A percentile compares a stretch with the other conserved stretches of the same genome.
phyloP scores from a whole-genome alignment of 2,113 vertebrate genomes.

The Excalfactoria chinensis region DNA sequence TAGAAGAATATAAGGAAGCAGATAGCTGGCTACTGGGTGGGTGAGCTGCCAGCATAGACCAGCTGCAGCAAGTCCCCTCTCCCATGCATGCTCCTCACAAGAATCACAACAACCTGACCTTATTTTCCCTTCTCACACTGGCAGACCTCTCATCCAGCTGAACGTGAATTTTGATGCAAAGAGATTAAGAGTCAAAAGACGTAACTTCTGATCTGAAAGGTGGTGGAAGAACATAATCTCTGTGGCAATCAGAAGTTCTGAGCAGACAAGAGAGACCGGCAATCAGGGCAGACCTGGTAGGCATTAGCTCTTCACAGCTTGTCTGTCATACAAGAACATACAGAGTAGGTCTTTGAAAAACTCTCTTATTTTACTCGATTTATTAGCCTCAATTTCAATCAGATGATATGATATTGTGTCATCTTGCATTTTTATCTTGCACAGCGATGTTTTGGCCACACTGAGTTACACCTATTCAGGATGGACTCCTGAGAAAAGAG shows the following conservation, averaged over 20 bases:
- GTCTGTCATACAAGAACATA: not conserved
- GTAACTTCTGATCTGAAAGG: not conserved
- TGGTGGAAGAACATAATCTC: not conserved
- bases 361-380: too few species aligned
- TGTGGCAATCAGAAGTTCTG: not conserved
- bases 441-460: too few species aligned
- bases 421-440: too few species aligned
- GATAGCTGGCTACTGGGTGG: not conserved
- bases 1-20: not conserved
- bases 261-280: not conserved
- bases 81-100: too few species aligned
- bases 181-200: not conserved
- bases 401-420: too few species aligned
- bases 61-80: accelerated
- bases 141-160: not conserved
- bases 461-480: too few species aligned
- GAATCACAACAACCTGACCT: not conserved
- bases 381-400: too few species aligned
- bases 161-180: not conserved
- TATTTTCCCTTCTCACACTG: not conserved
- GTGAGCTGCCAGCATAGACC: not conserved
- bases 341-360: too few species aligned
- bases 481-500: conserved; percentile 88
- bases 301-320: not conserved
- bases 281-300: not conserved